Conservation (phyloP, 2,113 vertebrate genomes). For the Gulo gulo region DNA sequence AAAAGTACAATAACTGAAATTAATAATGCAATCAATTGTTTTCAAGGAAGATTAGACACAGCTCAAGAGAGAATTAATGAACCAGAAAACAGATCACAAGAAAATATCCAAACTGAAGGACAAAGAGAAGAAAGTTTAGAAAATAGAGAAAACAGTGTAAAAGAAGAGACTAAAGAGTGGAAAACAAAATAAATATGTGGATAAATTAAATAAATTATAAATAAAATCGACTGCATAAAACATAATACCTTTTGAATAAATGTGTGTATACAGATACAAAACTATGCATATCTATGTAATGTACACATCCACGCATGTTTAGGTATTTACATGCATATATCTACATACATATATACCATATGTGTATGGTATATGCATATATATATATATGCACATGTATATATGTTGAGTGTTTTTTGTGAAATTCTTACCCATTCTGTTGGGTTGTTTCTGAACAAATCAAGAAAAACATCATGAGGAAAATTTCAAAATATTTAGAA, state of each 20-base stretch:
- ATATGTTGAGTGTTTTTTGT: neutral
- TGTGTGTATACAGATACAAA: neutral
- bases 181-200: neutral
- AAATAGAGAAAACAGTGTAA: neutral
- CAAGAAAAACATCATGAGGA: neutral
- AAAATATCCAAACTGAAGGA: neutral
- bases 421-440: neutral
- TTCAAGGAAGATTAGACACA: neutral
- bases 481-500: slow-evolving; percentile 36
- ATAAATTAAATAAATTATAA: neutral
- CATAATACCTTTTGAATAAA: neutral
- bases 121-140: neutral
- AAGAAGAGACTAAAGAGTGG: neutral
- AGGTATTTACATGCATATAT: neutral
- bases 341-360: neutral
- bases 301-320: no score
- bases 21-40: neutral
- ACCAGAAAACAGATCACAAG: neutral
- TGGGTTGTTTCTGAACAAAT: neutral
- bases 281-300: neutral
- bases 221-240: neutral
- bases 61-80: neutral
- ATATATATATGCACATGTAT: neutral
- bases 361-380: neutral
- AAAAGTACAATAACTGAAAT: neutral